A percentile compares a stretch with the other conserved stretches of the same genome.
Evolutionary conservation across 2,113 vertebrate genomes (phyloP).

Genomic region (Mola mola): DNA sequence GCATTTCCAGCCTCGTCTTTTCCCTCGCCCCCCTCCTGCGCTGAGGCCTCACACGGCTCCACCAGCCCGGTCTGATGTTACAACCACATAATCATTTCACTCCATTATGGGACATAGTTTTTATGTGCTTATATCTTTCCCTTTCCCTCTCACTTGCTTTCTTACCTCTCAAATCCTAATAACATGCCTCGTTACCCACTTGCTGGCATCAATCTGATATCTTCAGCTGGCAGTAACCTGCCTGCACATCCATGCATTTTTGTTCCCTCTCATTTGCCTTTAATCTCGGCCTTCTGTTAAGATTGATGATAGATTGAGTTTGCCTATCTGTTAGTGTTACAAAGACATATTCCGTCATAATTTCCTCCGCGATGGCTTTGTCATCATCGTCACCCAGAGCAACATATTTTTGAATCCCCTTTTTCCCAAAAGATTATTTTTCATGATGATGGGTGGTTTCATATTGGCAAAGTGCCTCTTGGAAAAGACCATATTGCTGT

Average conservation of each 20-base stretch:
- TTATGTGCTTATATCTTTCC: conserved; percentile 42
- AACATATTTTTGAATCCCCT: conserved; percentile 56
- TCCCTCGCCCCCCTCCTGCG: conserved; percentile 9
- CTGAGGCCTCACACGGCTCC: conserved; percentile 22
- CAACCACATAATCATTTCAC: conserved; percentile 39
- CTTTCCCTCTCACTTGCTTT: conserved; percentile 33
- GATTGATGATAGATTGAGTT: conserved; percentile 29
- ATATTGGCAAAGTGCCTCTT: conserved; percentile 60
- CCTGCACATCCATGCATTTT: conserved; percentile 9
- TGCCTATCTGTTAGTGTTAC: conserved; percentile 27
- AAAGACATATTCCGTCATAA: background rate
- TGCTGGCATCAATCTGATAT: background rate
- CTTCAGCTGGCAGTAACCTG: conserved; percentile 6
- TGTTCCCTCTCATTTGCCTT: conserved; percentile 3
- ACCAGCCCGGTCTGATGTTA: conserved; percentile 21
- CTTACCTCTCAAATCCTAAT: conserved; percentile 14
- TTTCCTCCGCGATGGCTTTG: conserved; percentile 15
- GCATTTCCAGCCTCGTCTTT: conserved; percentile 37
- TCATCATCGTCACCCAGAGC: conserved; percentile 46
- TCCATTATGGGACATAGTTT: conserved; percentile 44
- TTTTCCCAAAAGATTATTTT: conserved; percentile 63
- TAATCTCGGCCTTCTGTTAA: conserved; percentile 4
- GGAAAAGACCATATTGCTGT: conserved; percentile 35
- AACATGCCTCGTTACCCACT: conserved; percentile 23
- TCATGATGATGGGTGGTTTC: conserved; percentile 60